Base-by-base conservation (phyloP, 2,797 vertebrate genomes). In the Phataginus tricuspis region DNA sequence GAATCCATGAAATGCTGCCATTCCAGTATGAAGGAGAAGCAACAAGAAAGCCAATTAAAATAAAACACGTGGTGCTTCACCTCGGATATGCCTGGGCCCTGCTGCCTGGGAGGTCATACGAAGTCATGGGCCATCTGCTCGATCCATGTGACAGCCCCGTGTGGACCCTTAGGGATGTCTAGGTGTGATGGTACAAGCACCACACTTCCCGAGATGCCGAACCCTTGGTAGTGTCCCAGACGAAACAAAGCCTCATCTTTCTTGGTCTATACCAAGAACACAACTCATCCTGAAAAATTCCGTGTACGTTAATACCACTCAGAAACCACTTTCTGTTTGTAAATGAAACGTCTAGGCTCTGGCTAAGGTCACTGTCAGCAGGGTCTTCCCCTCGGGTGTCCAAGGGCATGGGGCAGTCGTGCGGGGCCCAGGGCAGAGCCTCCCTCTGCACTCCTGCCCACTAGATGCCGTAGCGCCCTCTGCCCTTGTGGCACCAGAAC, bases 81-180 rank as follows among this genome's bases (percentile, higher is more conserved):
- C 69, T 42, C 1, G 0, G 10, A 21, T 29, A 23, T 14, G 27
- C 25, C 19, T 27, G 71, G 45, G 55, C 13, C 4, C 86, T 15
- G 0, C 37, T 27, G 18, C 12, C 45, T 25, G 49, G 12, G 45
- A 49, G 25, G 29, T n/a, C 61, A 4, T 1, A 45, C 14, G 27
- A 42, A 75, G 18, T 11, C 3, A 3, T 69, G 51, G 19, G 82
- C 71, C 23, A 12, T 37, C 34, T 5, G 2, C 34, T 6, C 2
- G 0, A 6, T n/a, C 4, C 1, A 16, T 1, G 53, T 53, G 63
- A 19, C 18, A 31, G 37, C 13, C 57, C 21, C 53, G 31, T 11
- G 4, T 18, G 4, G 55, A 29, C 34, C 14, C 0, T 42, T 7
- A 10, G 2, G 1, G 5, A 8, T 16, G 7, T 68, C 64, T 0